Conservation (phyloP, 2,797 vertebrate genomes). For the Tolypeutes matacus region DNA sequence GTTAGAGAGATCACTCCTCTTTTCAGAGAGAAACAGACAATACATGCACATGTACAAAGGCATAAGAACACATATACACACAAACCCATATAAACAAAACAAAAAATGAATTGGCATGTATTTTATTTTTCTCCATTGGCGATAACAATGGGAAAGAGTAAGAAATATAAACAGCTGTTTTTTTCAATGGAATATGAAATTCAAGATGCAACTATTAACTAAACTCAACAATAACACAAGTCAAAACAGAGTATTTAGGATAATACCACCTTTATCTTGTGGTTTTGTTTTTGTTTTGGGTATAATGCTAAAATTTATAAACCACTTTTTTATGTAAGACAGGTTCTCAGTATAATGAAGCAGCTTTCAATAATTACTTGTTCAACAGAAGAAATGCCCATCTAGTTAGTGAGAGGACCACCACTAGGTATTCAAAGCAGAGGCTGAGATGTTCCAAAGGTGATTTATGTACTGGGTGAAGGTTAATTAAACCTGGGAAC, state of each 20-base stretch:
- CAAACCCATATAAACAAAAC: constrained; percentile 74
- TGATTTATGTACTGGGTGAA: too few relatives aligned
- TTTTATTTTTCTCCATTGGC: constrained; percentile 59
- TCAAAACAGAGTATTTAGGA: constrained; percentile 21
- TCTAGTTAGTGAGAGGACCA: too few relatives aligned
- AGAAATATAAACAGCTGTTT: not conserved
- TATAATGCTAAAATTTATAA: not conserved
- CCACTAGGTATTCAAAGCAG: too few relatives aligned
- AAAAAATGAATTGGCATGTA: constrained; percentile 67
- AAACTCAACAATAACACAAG: constrained; percentile 48
- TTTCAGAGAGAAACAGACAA: constrained; percentile 84
- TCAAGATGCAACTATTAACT: not conserved
- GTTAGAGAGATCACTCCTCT: constrained; percentile 81
- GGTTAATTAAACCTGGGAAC: too few relatives aligned
- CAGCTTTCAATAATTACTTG: constrained; percentile 13
- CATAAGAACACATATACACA: not conserved
- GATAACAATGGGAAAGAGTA: constrained; percentile 4
- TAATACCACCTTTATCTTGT: not conserved
- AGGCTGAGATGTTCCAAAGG: too few relatives aligned
- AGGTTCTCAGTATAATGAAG: constrained; percentile 12
- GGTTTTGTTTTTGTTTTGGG: not conserved
- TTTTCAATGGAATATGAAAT: constrained; percentile 75
- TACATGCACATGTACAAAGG: constrained; percentile 42
- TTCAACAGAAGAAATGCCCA: constrained; percentile 36
- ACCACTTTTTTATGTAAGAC: constrained; percentile 16